Base-by-base conservation (phyloP, 2,888 invertebrate genomes). In the Lingula anatina region DNA sequence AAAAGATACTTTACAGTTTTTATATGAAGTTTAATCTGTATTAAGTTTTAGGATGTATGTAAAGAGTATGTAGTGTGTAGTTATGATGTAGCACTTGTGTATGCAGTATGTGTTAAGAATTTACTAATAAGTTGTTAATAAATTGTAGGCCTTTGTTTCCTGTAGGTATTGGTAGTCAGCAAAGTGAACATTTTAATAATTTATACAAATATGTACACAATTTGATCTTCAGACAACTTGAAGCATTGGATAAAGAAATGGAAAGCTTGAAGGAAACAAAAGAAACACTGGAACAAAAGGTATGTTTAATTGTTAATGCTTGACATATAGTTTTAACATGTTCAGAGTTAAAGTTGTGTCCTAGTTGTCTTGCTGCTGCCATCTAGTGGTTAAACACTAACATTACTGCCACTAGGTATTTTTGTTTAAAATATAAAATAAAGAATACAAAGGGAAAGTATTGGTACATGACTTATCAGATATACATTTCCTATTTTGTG, bases 211-310 rank as follows among this genome's bases (percentile, higher is more conserved):
- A 12, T 39, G 20, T 39, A n/a, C 39, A 43, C 24, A 24, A 18
- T 5, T 21, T 4, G 21, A 4, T 44, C 5, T 44, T 5, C 44
- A 53, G 50, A 26, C 81, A 83, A 53, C 78, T 90, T 2, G 81
- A 82, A 35, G 82, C 82, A 12, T 78, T 90, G 3, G 85, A 86
- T 66, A 83, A 84, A 12, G 89, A 91, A 68, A 78, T 91, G 21
- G 80, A 82, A 23, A 82, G 80, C 49, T 78, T 90, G 3, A 44
- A 28, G 20, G 20, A 20, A 5, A 20, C 27, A 9, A 26, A 44
- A 28, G 18, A 26, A 20, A n/a, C n/a, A 5, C 12, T 44, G 5
- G 44, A 44, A n/a, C 27, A 44, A 28, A 44, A 44, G 44, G 44
- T 44, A 31, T n/a, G n/a, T n/a, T n/a, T n/a, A n/a, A n/a, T n/a